Base-by-base conservation (phyloP, 37 sponge, comb jelly and placozoan genomes). In the Eunapius fragilis region DNA sequence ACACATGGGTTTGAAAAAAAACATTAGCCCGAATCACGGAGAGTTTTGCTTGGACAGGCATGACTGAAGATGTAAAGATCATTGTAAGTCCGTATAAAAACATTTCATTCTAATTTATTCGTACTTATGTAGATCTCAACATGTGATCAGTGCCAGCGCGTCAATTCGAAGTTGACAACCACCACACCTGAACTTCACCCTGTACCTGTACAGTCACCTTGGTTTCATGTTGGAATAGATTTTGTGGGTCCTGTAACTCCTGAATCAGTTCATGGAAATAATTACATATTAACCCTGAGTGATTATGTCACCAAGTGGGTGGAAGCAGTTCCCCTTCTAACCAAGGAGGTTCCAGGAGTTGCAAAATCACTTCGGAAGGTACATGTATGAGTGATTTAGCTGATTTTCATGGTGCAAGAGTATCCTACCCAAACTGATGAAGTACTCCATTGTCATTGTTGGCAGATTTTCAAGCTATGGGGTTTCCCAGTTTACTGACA, bases 261-360 rank as follows among this genome's bases (percentile, higher is more conserved):
- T 28, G 3, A 33, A n/a, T 77, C 79, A 28, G 31, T 23, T 25
- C 25, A 27, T 25, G 84, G 84, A 74, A 71, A 82, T 74, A 25
- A 11, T 3, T 82, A 32, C 35, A 31, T 82, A 25, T 37, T 82
- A 24, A 78, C 84, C 25, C 25, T 82, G n/a, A 32, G 80, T 82
- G 84, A 82, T 31, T 82, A 82, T 33, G 79, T 82, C 69, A 69
- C 84, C n/a, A 82, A 82, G 79, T 82, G 72, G 72, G 84, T 82
- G 75, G 84, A 82, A 28, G 84, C 84, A 33, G 35, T 82, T 77
- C 74, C 84, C 7, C 35, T 82, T 31, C 84, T 78, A 26, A 71
- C 45, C 3, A 82, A 82, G 13, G 25, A 25, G n/a, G 79, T 78
- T 26, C 25, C 31, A 24, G 84, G 74, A n/a, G 11, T 82, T 77